Evolutionary conservation across 2,888 invertebrate species (phyloP).

Genomic region (Clivina fossor): DNA sequence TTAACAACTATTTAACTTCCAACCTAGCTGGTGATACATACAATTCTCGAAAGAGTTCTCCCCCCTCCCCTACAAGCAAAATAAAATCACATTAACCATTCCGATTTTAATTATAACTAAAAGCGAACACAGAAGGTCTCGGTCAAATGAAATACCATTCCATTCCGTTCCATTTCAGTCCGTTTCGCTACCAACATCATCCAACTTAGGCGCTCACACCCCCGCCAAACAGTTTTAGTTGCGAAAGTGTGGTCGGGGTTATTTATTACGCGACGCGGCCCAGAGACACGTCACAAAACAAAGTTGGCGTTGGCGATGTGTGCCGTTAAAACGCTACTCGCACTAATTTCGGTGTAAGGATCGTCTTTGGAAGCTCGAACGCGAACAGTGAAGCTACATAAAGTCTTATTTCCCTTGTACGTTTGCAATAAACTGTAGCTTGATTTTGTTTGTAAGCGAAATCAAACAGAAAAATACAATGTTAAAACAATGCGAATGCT

Average conservation of each 20-base stretch:
- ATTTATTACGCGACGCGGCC: slow-evolving; percentile 10
- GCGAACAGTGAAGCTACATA: not conserved
- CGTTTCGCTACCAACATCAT: too few species aligned
- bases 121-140: not conserved
- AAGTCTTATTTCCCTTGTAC: too few species aligned
- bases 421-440: too few species aligned
- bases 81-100: slow-evolving; percentile 10
- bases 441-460: too few species aligned
- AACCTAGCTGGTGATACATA: too few species aligned
- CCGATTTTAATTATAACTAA: slow-evolving; percentile 10
- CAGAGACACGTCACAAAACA: slow-evolving; percentile 24
- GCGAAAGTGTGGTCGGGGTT: slow-evolving; percentile 4
- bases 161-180: too few species aligned
- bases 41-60: too few species aligned
- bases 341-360: slow-evolving; percentile 23
- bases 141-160: slow-evolving; percentile 9
- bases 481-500: too few species aligned
- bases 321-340: slow-evolving; percentile 18
- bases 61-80: not conserved
- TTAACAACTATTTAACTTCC: too few species aligned
- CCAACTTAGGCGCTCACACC: not conserved
- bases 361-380: not conserved
- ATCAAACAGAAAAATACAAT: too few species aligned
- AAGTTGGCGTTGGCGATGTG: slow-evolving; percentile 19
- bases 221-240: slow-evolving; percentile 21